These are phyloP conservation scores for Clarias batrachus DNA, from an alignment of 2,113 vertebrate genomes.

Conservation along the genomic window DNA sequence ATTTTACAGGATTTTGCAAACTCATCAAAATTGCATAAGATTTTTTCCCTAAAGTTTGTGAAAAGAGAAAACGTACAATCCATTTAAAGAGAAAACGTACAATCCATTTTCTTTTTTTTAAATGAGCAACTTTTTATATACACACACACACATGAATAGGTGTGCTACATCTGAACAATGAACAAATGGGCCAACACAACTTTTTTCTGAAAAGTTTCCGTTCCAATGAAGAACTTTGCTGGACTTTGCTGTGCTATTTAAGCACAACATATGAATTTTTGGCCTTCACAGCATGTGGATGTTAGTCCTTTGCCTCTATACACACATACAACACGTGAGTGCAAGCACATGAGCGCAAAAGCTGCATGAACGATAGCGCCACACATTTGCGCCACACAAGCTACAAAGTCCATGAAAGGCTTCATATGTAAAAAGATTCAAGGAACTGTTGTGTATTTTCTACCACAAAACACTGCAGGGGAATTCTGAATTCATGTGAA, in stretches of 20 bases:
- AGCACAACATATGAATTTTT: neutral
- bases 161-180: too few relatives aligned
- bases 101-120: too few relatives aligned
- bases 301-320: neutral
- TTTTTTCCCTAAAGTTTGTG: too few relatives aligned
- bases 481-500: conserved; percentile 39
- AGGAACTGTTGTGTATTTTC: conserved; percentile 36
- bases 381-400: neutral
- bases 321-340: neutral
- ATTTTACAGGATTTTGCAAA: too few relatives aligned
- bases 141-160: too few relatives aligned
- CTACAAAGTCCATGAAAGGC: neutral
- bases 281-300: neutral
- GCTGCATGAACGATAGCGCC: neutral
- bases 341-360: neutral
- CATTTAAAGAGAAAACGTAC: too few relatives aligned
- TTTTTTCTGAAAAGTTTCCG: neutral
- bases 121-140: too few relatives aligned
- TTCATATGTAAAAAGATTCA: conserved; percentile 21
- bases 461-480: conserved; percentile 26
- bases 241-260: neutral
- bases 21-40: too few relatives aligned
- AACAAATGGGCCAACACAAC: too few relatives aligned
- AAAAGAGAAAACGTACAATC: too few relatives aligned
- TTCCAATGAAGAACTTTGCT: neutral